Conservation (phyloP, 2,797 vertebrate species). For the Natrix natrix region DNA sequence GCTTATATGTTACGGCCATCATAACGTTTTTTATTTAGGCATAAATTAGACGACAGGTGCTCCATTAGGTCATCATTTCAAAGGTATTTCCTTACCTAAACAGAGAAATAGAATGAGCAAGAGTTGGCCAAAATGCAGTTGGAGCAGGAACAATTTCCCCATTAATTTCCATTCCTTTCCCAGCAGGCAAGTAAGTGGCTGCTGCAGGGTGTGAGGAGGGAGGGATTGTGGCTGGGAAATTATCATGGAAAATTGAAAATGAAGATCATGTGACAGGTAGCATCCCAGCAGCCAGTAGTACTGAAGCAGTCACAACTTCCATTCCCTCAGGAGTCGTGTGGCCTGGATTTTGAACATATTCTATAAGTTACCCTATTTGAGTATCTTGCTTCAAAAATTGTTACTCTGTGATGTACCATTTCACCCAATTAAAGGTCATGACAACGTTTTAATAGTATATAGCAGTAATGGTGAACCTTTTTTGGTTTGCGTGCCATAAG, state of each 20-base stretch:
- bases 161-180: neutral
- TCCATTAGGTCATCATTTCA: neutral
- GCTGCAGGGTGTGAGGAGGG: neutral
- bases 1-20: neutral
- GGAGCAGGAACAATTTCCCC: neutral
- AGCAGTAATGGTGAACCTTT: no score
- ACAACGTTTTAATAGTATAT: neutral
- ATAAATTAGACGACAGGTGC: neutral
- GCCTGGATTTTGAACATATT: neutral
- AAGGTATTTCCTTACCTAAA: neutral
- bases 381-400: neutral
- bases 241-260: neutral
- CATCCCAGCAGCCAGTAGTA: neutral
- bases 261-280: neutral
- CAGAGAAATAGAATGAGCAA: neutral
- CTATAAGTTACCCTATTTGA: neutral
- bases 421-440: neutral
- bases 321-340: neutral
- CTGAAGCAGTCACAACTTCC: neutral
- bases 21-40: neutral
- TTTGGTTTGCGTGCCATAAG: no score
- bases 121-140: neutral
- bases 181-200: neutral
- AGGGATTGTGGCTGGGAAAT: neutral
- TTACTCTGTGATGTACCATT: neutral